phyloP scores from a whole-genome alignment of 2,797 vertebrate genomes.

The Scleropages formosus region DNA sequence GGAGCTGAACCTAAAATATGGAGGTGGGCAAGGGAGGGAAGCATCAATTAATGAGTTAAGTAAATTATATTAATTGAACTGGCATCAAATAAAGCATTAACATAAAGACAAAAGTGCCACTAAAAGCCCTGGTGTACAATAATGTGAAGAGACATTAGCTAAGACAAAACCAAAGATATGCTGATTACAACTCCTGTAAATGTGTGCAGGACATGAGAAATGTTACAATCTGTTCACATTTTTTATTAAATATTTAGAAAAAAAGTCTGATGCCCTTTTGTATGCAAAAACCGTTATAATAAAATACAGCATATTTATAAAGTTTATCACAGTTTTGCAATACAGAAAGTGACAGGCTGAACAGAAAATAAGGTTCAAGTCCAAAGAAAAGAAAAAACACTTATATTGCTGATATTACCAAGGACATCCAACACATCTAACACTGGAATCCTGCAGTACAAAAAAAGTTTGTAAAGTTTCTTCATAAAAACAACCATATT shows the following conservation, averaged over 20 bases:
- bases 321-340: conserved; percentile 95
- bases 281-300: conserved; percentile 85
- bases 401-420: conserved; percentile 79
- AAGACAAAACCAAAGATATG: no score
- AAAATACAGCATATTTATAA: conserved; percentile 97
- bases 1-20: no score
- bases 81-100: no score
- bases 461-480: conserved; percentile 69
- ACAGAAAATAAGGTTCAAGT: conserved; percentile 66
- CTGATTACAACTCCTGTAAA: neutral
- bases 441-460: conserved; percentile 73
- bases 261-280: conserved; percentile 78
- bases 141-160: no score
- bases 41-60: no score
- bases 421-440: conserved; percentile 78
- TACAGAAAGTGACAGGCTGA: conserved; percentile 84
- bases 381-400: conserved; percentile 62
- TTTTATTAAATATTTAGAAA: conserved; percentile 96
- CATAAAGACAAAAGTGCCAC: no score
- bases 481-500: conserved; percentile 53
- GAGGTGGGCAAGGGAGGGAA: no score
- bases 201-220: neutral
- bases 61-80: no score
- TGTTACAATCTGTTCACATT: neutral
- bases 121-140: no score